Percentiles rank a stretch among this genome's conserved stretches.
Conservation (phyloP, 2,888 invertebrate genomes). For the Nomada flava region DNA sequence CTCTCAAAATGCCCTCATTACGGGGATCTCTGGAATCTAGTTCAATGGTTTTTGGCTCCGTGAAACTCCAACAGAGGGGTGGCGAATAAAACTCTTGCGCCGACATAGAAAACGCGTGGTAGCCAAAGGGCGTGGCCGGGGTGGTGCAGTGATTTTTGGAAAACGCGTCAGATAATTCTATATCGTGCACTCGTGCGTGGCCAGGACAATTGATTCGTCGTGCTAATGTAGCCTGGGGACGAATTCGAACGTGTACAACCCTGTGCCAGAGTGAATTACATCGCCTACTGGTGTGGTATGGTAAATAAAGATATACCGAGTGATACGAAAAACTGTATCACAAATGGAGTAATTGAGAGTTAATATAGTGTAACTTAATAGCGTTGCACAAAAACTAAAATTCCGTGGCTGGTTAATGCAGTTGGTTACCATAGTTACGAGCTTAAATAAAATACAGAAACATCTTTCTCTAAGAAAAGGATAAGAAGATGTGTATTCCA, state of each 20-base stretch:
- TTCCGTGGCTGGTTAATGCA: too few relatives aligned
- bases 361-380: too few relatives aligned
- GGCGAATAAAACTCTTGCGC: slow-evolving; percentile 20
- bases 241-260: slow-evolving; percentile 7
- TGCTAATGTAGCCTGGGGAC: neutral
- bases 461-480: too few relatives aligned
- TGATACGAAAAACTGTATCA: neutral
- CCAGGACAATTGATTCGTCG: slow-evolving; percentile 23
- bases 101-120: slow-evolving; percentile 22
- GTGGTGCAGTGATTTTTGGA: slow-evolving; percentile 31
- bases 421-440: too few relatives aligned
- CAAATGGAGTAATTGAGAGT: too few relatives aligned
- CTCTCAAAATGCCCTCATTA: slow-evolving; percentile 49
- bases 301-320: neutral
- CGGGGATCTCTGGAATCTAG: slow-evolving; percentile 35
- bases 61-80: neutral
- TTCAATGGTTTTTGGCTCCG: slow-evolving; percentile 50
- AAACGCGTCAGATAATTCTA: slow-evolving; percentile 14
- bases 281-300: too few relatives aligned
- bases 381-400: too few relatives aligned
- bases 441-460: too few relatives aligned
- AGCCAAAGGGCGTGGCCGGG: slow-evolving; percentile 55
- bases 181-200: neutral
- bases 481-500: neutral
- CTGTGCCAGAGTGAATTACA: neutral